Base-by-base conservation (phyloP, 2,113 vertebrate species). In the Oxygymnocypris stewartii region DNA sequence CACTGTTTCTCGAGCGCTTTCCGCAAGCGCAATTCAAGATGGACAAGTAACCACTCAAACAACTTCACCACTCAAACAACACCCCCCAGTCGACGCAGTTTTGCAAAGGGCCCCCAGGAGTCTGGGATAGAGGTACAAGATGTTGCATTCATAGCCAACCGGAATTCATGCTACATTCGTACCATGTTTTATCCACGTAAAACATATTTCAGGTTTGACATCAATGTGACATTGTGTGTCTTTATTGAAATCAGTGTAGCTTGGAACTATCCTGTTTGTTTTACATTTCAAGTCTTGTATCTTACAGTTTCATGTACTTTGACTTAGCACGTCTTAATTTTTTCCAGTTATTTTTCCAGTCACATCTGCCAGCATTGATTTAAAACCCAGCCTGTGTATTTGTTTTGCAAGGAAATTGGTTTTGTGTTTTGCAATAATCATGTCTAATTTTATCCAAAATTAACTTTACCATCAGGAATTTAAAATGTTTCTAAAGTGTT, bases 331-430 rank as follows among this genome's bases (percentile, higher is more conserved):
- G 20, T 57, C 63, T 84, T 47, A 35, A 47, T 84, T 78, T 85
- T 67, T 81, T 77, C 0, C 2, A n/a, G 77, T 20, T 77, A 61
- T 82, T 25, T 79, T 77, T 76, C 23, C 28, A 75, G 51, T 71
- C 37, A 85, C 85, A 89, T 89, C 79, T 88, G 84, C 79, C 42
- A 84, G 77, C 59, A 49, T n/a, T 77, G 77, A 79, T 77, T 20
- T 18, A 87, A 85, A 69, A 44, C 37, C 85, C 76, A 82, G 87
- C 59, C 47, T 81, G 80, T 82, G 61, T 20, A 37, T 84, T 84
- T 20, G 18, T 57, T 79, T 54, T 35, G 18, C 28, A 3, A 8
- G 78, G 9, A 59, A 79, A 59, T 79, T 65, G 84, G 81, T 76
- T 86, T 84, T 80, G 71, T 40, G 37, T 40, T 74, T 42, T 74